Evolutionary conservation across 2,113 vertebrate species (phyloP).

Genomic region (Panthera uncia): DNA sequence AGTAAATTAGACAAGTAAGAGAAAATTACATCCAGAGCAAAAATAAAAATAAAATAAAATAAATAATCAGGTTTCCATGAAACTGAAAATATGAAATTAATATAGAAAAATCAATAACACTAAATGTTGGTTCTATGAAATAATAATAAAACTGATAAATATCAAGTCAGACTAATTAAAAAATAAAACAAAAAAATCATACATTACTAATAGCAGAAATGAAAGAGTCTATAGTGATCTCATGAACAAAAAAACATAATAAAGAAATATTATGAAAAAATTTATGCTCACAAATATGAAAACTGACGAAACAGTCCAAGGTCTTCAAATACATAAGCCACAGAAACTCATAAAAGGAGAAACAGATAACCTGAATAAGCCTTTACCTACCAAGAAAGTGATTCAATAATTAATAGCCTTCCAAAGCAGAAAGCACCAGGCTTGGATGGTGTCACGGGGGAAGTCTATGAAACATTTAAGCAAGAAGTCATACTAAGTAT

Average conservation of each 20-base stretch:
- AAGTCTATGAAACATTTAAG: not conserved
- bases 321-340: not conserved
- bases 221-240: not conserved
- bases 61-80: not conserved
- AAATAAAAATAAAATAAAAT: not conserved
- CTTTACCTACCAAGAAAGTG: not conserved
- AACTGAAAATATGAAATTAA: not conserved
- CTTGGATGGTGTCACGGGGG: not conserved
- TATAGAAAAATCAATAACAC: not conserved
- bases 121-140: not conserved
- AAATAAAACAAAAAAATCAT: not conserved
- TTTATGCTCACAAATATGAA: not conserved
- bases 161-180: not conserved
- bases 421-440: not conserved
- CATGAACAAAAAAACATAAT: not conserved
- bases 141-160: not conserved
- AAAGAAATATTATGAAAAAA: not conserved
- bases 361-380: not conserved
- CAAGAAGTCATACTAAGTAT: not conserved
- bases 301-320: not conserved
- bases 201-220: not conserved
- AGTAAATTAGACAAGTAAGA: not conserved
- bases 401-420: not conserved
- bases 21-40: not conserved
- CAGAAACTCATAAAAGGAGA: not conserved